These are phyloP conservation scores for Smithornis capensis DNA, from an alignment of 2,113 vertebrate species.

Conservation along the genomic window DNA sequence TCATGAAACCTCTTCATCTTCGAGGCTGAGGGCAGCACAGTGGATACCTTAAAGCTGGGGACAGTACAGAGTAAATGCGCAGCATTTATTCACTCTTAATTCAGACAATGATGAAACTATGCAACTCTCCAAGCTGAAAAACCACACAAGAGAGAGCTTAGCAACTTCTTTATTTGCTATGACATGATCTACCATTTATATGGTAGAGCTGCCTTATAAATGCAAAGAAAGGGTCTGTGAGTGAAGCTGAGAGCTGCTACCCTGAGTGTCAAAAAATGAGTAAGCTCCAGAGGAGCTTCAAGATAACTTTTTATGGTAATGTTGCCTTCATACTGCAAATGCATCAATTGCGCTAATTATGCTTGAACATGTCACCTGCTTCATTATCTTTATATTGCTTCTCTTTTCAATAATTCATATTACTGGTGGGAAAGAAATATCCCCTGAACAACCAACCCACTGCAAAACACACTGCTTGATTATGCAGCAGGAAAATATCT, in stretches of 20 bases:
- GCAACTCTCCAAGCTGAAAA: neutral
- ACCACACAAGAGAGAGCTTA: neutral
- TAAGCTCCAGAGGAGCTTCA: neutral
- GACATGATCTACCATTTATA: neutral
- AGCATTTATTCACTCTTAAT: neutral
- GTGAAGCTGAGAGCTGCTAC: neutral
- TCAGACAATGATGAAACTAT: neutral
- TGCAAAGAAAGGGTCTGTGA: neutral
- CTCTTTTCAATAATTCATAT: neutral
- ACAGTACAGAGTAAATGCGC: neutral
- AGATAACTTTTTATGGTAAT: neutral
- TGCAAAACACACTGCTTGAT: neutral
- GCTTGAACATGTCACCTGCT: neutral
- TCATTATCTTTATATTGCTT: neutral
- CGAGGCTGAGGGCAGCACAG: neutral
- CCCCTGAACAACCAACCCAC: neutral
- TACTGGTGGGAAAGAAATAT: neutral
- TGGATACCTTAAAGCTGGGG: neutral
- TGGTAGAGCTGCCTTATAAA: neutral
- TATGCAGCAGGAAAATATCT: neutral
- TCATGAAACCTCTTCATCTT: neutral
- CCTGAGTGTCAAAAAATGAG: neutral
- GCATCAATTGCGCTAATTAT: neutral
- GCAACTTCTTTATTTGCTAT: neutral
- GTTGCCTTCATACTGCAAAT: neutral